phyloP scores from a whole-genome alignment of 1,140 invertebrate species.

The Ips typographus region DNA sequence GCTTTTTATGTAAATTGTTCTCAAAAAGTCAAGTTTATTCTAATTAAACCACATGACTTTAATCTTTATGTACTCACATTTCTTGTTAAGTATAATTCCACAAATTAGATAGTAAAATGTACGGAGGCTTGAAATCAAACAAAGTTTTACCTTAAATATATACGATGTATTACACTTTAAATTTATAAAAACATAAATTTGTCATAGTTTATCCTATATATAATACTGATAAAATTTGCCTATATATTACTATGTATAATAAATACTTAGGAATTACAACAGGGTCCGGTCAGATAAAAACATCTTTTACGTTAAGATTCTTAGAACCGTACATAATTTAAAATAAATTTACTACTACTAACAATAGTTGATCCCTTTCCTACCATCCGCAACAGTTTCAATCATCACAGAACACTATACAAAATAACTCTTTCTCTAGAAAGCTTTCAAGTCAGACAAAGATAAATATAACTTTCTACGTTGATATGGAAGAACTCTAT shows the following conservation, averaged over 20 bases:
- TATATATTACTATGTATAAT: background rate
- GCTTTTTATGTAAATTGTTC: too few relatives aligned
- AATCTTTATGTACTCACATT: too few relatives aligned
- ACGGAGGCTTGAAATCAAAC: background rate
- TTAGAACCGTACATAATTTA: slow-evolving; percentile 20
- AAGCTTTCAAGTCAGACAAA: too few relatives aligned
- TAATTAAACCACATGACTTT: too few relatives aligned
- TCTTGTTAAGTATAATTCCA: background rate
- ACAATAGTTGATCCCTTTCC: slow-evolving; percentile 23
- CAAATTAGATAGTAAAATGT: too few relatives aligned
- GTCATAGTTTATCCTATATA: background rate
- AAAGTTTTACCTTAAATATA: background rate
- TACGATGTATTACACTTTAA: background rate
- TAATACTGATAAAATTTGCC: slow-evolving; percentile 28
- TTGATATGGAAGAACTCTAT: slow-evolving; percentile 20
- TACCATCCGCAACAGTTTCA: background rate
- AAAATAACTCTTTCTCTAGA: too few relatives aligned
- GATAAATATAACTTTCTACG: background rate
- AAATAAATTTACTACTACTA: background rate
- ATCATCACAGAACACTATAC: slow-evolving; percentile 4
- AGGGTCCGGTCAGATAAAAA: slow-evolving; percentile 21
- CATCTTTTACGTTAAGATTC: slow-evolving; percentile 24
- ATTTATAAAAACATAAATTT: slow-evolving; percentile 29
- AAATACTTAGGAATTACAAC: slow-evolving; percentile 14
- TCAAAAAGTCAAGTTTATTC: too few relatives aligned